phyloP scores from a whole-genome alignment of 2,797 vertebrate genomes.

The Muscicapa striata region DNA sequence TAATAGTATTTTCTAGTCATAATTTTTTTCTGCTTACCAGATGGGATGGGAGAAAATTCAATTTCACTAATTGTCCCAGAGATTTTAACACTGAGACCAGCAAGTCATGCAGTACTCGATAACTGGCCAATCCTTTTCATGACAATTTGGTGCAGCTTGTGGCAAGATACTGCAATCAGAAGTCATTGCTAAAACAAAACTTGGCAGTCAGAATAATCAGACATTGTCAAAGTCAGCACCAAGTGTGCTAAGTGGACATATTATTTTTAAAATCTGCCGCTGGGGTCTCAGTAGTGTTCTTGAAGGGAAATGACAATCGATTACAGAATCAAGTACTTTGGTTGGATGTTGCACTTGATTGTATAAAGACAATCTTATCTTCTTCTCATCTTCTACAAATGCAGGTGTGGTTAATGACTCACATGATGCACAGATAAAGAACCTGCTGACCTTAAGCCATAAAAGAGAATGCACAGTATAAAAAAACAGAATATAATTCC shows the following conservation, averaged over 20 bases:
- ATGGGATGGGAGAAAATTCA: neutral
- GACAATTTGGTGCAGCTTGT: neutral
- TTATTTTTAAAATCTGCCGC: slow-evolving; percentile 31
- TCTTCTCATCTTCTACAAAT: neutral
- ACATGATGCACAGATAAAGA: neutral
- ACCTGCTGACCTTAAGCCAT: neutral
- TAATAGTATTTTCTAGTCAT: neutral
- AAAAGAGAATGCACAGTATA: neutral
- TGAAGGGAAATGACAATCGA: slow-evolving; percentile 29
- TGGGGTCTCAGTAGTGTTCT: slow-evolving; percentile 18
- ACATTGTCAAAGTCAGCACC: slow-evolving; percentile 23
- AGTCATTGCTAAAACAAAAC: slow-evolving; percentile 29
- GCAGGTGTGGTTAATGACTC: neutral
- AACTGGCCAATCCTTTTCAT: neutral
- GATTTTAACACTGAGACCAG: slow-evolving; percentile 9
- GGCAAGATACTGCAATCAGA: slow-evolving; percentile 50
- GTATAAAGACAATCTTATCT: neutral
- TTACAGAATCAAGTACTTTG: slow-evolving; percentile 8
- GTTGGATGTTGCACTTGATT: neutral
- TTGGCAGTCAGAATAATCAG: slow-evolving; percentile 55
- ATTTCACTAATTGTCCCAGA: neutral
- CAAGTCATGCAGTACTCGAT: neutral
- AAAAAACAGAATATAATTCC: neutral
- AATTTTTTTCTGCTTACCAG: neutral
- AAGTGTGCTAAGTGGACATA: slow-evolving; percentile 8